These are phyloP conservation scores for Melinaea marsaeus DNA, from an alignment of 2,888 invertebrate genomes.

Conservation along the genomic window DNA sequence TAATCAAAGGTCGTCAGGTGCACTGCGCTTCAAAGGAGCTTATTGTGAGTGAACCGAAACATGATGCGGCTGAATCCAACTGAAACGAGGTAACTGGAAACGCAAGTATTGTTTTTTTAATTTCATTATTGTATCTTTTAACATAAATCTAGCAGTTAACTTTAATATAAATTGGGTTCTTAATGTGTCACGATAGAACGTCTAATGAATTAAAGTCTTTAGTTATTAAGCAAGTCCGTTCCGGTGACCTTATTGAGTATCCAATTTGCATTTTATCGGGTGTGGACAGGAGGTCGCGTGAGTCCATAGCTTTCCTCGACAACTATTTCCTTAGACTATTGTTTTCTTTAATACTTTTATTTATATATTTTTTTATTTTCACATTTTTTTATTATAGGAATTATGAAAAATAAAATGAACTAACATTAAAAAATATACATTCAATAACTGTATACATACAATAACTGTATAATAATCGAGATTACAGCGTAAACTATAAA, in stretches of 20 bases:
- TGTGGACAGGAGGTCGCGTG: slow-evolving; percentile 74
- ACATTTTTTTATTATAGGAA: background rate
- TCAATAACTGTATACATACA: too few relatives aligned
- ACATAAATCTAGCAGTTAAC: too few relatives aligned
- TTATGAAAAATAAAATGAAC: too few relatives aligned
- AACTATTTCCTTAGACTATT: slow-evolving; percentile 24
- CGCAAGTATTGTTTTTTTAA: background rate
- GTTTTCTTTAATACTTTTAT: slow-evolving; percentile 20
- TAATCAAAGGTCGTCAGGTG: slow-evolving; percentile 61
- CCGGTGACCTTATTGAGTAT: slow-evolving; percentile 67
- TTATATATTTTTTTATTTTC: background rate
- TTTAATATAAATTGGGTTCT: too few relatives aligned
- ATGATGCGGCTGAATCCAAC: slow-evolving; percentile 2
- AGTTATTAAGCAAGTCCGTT: slow-evolving; percentile 65
- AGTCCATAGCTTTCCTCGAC: slow-evolving; percentile 55
- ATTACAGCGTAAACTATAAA: too few relatives aligned
- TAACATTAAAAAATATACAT: too few relatives aligned
- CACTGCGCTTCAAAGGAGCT: slow-evolving; percentile 45
- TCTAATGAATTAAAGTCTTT: slow-evolving; percentile 1
- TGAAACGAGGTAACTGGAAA: slow-evolving; percentile 1
- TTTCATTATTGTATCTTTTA: background rate
- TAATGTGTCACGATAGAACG: background rate
- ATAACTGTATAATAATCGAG: too few relatives aligned
- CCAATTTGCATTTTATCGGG: slow-evolving; percentile 74
- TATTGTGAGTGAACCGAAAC: slow-evolving; percentile 29